phyloP scores from a whole-genome alignment of 2,113 vertebrate species.

The Melanotaenia duboulayi region DNA sequence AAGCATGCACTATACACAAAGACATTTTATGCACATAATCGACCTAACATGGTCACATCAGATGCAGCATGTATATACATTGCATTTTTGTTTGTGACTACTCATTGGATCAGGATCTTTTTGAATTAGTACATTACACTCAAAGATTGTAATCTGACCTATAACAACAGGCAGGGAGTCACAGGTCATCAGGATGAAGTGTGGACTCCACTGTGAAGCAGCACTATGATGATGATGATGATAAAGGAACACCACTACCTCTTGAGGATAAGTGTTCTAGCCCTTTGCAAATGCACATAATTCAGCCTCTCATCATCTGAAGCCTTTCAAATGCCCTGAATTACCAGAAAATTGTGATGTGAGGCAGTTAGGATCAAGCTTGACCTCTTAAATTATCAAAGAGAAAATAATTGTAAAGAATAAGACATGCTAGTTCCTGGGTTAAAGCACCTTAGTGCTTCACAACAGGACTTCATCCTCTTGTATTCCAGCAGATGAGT shows the following conservation, averaged over 20 bases:
- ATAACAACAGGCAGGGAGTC: constrained; percentile 3
- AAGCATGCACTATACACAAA: background rate
- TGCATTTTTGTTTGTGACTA: background rate
- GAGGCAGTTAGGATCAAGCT: background rate
- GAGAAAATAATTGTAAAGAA: background rate
- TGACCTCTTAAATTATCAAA: background rate
- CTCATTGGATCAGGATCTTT: background rate
- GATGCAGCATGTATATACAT: constrained; percentile 1
- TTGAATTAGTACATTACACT: constrained; percentile 1
- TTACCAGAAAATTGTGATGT: background rate
- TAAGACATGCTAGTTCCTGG: background rate
- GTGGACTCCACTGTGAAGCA: constrained; percentile 22
- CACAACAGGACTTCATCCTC: background rate
- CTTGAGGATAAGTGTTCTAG: constrained; percentile 66
- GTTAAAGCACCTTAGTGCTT: background rate
- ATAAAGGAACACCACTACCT: constrained; percentile 63
- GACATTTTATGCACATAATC: background rate
- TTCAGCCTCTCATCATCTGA: background rate
- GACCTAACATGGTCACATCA: constrained; percentile 11
- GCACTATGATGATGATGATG: constrained; percentile 6
- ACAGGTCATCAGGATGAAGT: constrained; percentile 13
- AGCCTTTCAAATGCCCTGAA: background rate
- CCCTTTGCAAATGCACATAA: constrained; percentile 73
- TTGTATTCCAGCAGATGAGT: background rate
- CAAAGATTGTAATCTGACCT: constrained; percentile 4